Evolutionary conservation across 2,888 invertebrate genomes (phyloP).

Genomic region (Penaeus monodon): DNA sequence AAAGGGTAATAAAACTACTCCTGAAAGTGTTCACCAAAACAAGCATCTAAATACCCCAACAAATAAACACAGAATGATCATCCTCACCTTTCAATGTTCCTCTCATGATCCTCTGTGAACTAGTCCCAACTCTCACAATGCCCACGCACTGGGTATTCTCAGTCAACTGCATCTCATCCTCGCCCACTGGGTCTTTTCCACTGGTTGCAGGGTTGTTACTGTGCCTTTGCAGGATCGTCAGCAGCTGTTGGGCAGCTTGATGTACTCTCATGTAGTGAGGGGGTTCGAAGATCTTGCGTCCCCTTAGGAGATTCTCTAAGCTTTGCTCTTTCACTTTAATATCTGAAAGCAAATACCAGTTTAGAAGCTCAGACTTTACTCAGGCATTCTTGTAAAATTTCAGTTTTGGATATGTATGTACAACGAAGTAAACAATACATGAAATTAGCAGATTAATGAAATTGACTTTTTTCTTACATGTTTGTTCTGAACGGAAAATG

Average conservation of each 20-base stretch:
- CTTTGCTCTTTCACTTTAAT: constrained; percentile 99
- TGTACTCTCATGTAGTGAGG: constrained; percentile 92
- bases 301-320: constrained; percentile 90
- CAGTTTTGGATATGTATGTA: too few species aligned
- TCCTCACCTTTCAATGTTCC: constrained; percentile 78
- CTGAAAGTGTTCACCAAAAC: too few species aligned
- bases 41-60: too few species aligned
- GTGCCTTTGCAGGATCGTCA: constrained; percentile 78
- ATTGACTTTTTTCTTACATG: too few species aligned
- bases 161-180: constrained; percentile 68
- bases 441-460: too few species aligned
- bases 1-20: too few species aligned
- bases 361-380: not conserved
- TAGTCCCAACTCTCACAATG: constrained; percentile 90
- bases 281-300: constrained; percentile 90
- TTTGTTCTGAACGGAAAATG: too few species aligned
- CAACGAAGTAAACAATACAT: too few species aligned
- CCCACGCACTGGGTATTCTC: constrained; percentile 76
- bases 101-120: constrained; percentile 82
- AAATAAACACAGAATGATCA: not conserved
- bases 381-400: not conserved
- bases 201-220: not conserved
- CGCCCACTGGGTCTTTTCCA: not conserved
- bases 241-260: constrained; percentile 87
- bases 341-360: constrained; percentile 70